These are phyloP conservation scores for Ditula angustiorana DNA, from an alignment of 2,888 invertebrate genomes.

Conservation along the genomic window DNA sequence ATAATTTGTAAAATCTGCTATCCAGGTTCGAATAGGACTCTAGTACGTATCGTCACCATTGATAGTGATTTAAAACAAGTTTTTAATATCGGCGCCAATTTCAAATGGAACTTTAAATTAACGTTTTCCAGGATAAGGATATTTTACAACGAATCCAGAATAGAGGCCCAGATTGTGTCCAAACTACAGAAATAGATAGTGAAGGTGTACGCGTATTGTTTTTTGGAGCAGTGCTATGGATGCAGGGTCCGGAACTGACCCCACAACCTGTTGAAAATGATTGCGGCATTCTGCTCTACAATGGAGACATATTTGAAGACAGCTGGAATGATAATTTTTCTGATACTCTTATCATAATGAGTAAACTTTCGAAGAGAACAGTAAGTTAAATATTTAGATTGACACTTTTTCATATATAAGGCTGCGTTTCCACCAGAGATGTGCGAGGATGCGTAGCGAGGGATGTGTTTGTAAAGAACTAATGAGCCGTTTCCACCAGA, in stretches of 20 bases:
- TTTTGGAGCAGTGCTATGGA: conserved; percentile 91
- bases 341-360: conserved; percentile 84
- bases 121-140: conserved; percentile 63
- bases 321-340: conserved; percentile 63
- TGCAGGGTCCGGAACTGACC: conserved; percentile 89
- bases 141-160: conserved; percentile 73
- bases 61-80: neutral
- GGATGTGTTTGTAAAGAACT: too few relatives aligned
- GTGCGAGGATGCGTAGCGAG: too few relatives aligned
- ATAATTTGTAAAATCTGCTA: conserved; percentile 79
- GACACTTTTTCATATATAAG: too few relatives aligned
- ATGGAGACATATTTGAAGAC: conserved; percentile 94
- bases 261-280: conserved; percentile 89
- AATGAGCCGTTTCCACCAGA: too few relatives aligned
- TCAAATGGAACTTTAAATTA: conserved; percentile 16
- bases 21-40: conserved; percentile 44
- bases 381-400: conserved; percentile 43
- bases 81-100: conserved; percentile 12
- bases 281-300: conserved; percentile 91
- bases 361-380: conserved; percentile 55
- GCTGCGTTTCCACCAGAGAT: too few relatives aligned
- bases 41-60: conserved; percentile 45
- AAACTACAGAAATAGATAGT: conserved; percentile 52
- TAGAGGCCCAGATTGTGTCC: conserved; percentile 85
- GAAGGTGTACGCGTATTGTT: conserved; percentile 57